Evolutionary conservation across 2,797 vertebrate genomes (phyloP).

Genomic region (Rhinichthys osculus): DNA sequence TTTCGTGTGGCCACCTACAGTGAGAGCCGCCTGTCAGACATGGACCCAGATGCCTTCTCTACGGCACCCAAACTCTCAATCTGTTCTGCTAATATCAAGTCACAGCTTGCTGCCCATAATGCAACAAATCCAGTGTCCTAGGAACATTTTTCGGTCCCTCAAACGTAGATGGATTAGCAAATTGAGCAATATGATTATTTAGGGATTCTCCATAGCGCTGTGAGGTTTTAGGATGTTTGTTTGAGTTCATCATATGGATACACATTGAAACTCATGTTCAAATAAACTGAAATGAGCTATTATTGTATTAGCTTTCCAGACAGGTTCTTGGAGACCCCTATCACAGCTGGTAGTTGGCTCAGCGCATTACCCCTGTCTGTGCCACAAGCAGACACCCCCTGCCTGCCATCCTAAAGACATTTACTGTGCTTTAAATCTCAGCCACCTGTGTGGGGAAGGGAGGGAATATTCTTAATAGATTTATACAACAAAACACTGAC

Average conservation of each 20-base stretch:
- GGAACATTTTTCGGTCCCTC: constrained; percentile 13
- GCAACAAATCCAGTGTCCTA: constrained; percentile 18
- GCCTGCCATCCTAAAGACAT: constrained; percentile 1
- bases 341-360: constrained; percentile 17
- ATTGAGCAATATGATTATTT: constrained; percentile 18
- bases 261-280: neutral
- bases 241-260: neutral
- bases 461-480: neutral
- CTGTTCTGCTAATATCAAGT: constrained; percentile 27
- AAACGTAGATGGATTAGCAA: neutral
- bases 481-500: neutral
- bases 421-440: constrained; percentile 21
- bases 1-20: constrained; percentile 50
- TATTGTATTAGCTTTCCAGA: constrained; percentile 19
- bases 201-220: neutral
- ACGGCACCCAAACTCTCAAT: constrained; percentile 20
- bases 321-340: constrained; percentile 30
- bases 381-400: constrained; percentile 29
- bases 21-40: constrained; percentile 53
- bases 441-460: constrained; percentile 12
- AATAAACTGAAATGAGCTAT: neutral
- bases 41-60: constrained; percentile 41
- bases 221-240: neutral
- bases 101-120: constrained; percentile 6
- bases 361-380: constrained; percentile 15